Conservation (phyloP, 2,888 invertebrate genomes). For the Xestia xanthographa region DNA sequence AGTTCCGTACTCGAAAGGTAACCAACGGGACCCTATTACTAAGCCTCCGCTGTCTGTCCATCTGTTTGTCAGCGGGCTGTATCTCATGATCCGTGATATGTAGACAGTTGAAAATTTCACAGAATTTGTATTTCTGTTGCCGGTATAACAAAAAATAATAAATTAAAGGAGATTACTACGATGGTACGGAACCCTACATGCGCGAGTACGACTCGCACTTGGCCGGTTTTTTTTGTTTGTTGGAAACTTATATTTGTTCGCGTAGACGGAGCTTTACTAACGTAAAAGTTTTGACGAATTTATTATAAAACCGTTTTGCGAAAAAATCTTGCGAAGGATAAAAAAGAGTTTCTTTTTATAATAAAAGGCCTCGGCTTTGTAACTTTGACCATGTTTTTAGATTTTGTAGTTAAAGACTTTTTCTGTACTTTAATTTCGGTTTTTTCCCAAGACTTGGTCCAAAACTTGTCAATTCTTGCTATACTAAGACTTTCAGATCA, state of each 20-base stretch:
- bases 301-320: constrained; percentile 48
- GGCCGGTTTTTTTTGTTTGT: background rate
- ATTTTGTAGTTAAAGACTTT: constrained; percentile 2
- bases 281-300: constrained; percentile 38
- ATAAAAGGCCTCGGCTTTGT: constrained; percentile 8
- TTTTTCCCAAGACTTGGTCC: background rate
- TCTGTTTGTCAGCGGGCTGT: no score
- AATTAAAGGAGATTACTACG: no score
- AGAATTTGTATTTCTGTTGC: background rate
- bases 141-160: no score
- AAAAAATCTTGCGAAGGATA: constrained; percentile 22
- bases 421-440: background rate
- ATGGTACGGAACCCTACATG: no score
- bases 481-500: background rate
- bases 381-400: background rate
- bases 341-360: constrained; percentile 28
- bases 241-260: constrained; percentile 45
- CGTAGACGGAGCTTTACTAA: constrained; percentile 1
- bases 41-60: no score
- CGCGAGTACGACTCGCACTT: no score
- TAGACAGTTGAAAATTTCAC: no score
- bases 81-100: no score
- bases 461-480: background rate
- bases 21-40: no score
- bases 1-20: no score